Base-by-base conservation (phyloP, 2,888 invertebrate species). In the Pollenia amentaria region DNA sequence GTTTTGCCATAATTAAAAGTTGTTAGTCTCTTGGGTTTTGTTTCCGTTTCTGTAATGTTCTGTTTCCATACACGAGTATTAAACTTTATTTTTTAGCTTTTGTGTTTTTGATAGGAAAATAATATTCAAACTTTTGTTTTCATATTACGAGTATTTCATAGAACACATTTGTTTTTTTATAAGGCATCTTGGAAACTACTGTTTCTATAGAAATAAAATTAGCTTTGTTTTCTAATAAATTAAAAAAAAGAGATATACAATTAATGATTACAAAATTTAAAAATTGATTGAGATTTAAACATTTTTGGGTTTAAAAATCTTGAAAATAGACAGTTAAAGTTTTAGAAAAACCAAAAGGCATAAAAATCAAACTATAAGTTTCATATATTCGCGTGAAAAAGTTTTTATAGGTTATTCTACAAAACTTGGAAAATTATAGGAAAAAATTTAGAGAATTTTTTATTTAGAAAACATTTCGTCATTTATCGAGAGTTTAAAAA, bases 1-100 rank as follows among this genome's bases (percentile, higher is more conserved):
- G 70, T 85, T 77, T 85, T 82, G 55, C 70, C 60, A 76, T 86
- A 86, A 86, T 86, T 86, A 86, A 86, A 83, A 83, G 79, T 86
- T 86, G 83, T 79, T 79, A 75, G 64, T 83, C 83, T 69, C 75
- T 65, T 70, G 70, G 75, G 57, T 64, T 79, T 78, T 60, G 69
- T 75, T 79, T 67, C 9, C 44, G 48, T 62, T 79, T 44, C 16
- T 67, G 42, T 44, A 46, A 73, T 69, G 11, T 75, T 78, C 46
- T 65, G 75, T 40, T 53, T 57, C 29, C 67, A 75, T 73, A 81
- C 21, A 51, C 29, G 18, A 60, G 73, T 18, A 55, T 62, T 21
- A 80, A 70, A 72, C 29, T 64, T 65, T 57, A 3, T 44, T 70
- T 40, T 6, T 64, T 44, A 7, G 40, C 42, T 62, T 40, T 62